Evolutionary conservation across 1,140 invertebrate species (phyloP), one percentile per base, ranked within the genome.

Genomic region (Micrasema minimum): DNA sequence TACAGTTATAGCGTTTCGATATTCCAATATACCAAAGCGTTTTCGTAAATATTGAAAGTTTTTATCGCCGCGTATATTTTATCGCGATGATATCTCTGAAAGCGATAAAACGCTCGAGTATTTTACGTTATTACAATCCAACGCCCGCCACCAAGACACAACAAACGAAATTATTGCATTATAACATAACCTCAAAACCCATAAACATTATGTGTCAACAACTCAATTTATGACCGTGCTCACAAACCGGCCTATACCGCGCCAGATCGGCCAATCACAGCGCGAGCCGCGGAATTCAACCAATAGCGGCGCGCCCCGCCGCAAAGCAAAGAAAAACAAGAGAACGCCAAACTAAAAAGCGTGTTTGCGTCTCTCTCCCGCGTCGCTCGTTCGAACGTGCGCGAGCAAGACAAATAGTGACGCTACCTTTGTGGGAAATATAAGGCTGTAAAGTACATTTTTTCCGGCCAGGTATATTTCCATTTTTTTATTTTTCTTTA

Each of bases 121-220:
- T 31, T 31, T 31, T 7, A 31, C 26, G 26, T 31, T 31, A 31
- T 31, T 31, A 7, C 26, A 31, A 31, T 31, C 26, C 26, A 31
- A 31, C 18, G 16, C 18, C 16, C 46, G 46, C 46, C 46, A 11
- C 18, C 14, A 2, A 20, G 16, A 31, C 3, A 31, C 26, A 48
- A 20, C 46, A 20, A 20, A 48, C 20, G 18, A 48, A 20, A 48
- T 48, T 48, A 22, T 48, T 20, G 46, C 16, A 20, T 48, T 20
- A 55, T 23, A 55, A 55, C 51, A 55, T 35, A 55, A 55, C 51
- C 51, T 55, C 51, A 55, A 55, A 55, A 55, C 26, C 20, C 26
- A 55, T 55, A 55, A 55, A 55, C 22, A 55, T 23, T 23, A 31
- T 14, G 51, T 55, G 51, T 55, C 51, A 55, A 55, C 51, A 55